phyloP scores from a whole-genome alignment of 2,113 vertebrate species.

The Tympanuchus pallidicinctus region DNA sequence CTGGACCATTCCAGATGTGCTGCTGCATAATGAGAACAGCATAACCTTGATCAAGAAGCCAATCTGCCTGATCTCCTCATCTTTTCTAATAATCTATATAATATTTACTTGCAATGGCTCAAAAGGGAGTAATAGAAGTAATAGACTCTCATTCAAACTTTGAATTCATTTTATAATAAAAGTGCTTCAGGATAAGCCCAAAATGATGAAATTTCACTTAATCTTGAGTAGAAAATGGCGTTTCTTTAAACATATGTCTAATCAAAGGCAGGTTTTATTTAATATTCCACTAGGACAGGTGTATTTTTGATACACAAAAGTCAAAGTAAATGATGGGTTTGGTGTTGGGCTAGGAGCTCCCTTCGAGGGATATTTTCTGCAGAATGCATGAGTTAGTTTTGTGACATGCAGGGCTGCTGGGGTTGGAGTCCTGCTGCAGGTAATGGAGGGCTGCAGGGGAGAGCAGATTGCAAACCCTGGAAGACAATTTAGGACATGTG shows the following conservation, averaged over 20 bases:
- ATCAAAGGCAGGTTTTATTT: background rate
- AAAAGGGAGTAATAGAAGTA: slow-evolving; percentile 60
- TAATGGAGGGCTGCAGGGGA: background rate
- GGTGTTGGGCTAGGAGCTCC: background rate
- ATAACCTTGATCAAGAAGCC: slow-evolving; percentile 70
- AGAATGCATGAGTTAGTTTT: background rate
- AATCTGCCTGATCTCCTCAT: slow-evolving; percentile 4
- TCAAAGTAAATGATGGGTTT: rapidly evolving
- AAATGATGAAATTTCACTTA: slow-evolving; percentile 39
- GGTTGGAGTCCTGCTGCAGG: background rate
- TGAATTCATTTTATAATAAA: slow-evolving; percentile 58
- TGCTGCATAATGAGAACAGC: slow-evolving; percentile 66
- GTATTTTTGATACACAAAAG: background rate
- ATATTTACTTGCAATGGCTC: slow-evolving; percentile 50
- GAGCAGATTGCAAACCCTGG: background rate
- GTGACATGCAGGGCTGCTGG: rapidly evolving
- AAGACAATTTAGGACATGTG: background rate
- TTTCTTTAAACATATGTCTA: background rate
- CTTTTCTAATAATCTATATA: slow-evolving; percentile 59
- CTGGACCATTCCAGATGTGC: slow-evolving; percentile 73
- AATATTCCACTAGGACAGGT: slow-evolving; percentile 17
- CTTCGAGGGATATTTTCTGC: background rate
- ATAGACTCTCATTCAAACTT: slow-evolving; percentile 51
- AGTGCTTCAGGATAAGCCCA: background rate
- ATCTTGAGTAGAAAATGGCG: background rate